Evolutionary conservation across 2,113 vertebrate species (phyloP), one percentile per base, ranked within the genome.

Genomic region (Rhinolophus sinicus): DNA sequence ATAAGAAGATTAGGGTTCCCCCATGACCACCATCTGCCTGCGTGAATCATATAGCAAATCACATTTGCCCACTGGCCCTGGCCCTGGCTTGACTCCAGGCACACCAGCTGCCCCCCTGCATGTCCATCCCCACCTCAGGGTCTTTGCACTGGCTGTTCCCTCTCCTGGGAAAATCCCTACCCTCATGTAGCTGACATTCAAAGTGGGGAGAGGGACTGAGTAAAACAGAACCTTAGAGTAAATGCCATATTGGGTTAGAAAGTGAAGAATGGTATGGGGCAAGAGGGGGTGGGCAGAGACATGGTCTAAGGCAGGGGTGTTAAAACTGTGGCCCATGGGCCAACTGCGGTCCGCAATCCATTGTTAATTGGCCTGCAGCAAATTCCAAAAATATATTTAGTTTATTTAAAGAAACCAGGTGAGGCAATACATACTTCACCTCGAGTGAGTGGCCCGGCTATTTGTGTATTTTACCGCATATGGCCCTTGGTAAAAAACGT

Each of bases 1-100:
- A 40, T 97, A 97, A 98, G 98, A 97, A 95, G 97, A 98, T 96
- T 96, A 94, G 47, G 40, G 52, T 81, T 40, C 65, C 16, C 62
- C 67, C 12, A 6, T 0, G 1, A 72, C 62, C 84, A 47, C 96
- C 97, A 93, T 96, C 97, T 95, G 95, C 84, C 47, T 1, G 33
- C 72, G 30, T 88, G n/a, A 83, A 38, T 60, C 44, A 15, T 9
- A 5, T 1, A 0, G 30, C 47, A 75, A 52, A 60, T 84, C 75
- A 10, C 91, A 81, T 87, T 85, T 19, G 24, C 78, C 83, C 38
- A 0, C 65, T 0, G 0, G 33, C 35, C n/a, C 52, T 47, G 30
- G 6, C n/a, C 30, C 67, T 30, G 0, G 0, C 64, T 47, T 1
- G 0, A 28, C 62, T 33, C 33, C 83, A 8, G n/a, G 28, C 28